Evolutionary conservation across 2,113 vertebrate genomes (phyloP), one percentile per base, ranked within the genome.

Genomic region (Channa argus): DNA sequence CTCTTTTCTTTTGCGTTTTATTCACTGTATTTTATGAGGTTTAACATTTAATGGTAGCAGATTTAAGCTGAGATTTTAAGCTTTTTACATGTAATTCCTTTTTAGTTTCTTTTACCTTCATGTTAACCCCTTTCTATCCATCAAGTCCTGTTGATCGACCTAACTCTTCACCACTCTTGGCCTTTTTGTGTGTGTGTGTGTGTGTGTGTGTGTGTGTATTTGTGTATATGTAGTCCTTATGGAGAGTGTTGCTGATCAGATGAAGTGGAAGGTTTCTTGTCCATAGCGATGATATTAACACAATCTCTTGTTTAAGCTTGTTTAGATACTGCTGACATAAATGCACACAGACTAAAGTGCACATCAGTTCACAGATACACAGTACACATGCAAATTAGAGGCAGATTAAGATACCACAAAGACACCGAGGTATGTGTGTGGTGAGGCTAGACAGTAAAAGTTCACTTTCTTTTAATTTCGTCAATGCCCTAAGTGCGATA

Each of bases 211-310:
- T 36, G n/a, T 59, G 15, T 84, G 15, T 11, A 1, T 5, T 44
- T 9, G n/a, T 63, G 64, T 34, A 37, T 52, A 39, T n/a, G n/a
- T n/a, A n/a, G n/a, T n/a, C n/a, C n/a, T n/a, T n/a, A n/a, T n/a
- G n/a, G n/a, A n/a, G n/a, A 24, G 33, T 44, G 39, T 69, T 74
- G 43, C 65, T 78, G 73, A 76, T 73, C 79, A 67, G 59, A 65
- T 74, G 63, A 76, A 51, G 71, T 65, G 38, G 63, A 70, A 53
- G 60, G 47, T 60, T 24, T 63, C 24, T 47, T 41, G 41, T 63
- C 79, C 52, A 56, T 24, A 51, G 63, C 69, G 46, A 71, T 11
- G 2, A 14, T 36, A 15, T 72, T 43, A 66, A 66, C 52, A 59
- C 56, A 49, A 24, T 37, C 58, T 63, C 37, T 62, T 79, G 53